Conservation (phyloP, 2,113 vertebrate genomes). For the Phodopus roborovskii region DNA sequence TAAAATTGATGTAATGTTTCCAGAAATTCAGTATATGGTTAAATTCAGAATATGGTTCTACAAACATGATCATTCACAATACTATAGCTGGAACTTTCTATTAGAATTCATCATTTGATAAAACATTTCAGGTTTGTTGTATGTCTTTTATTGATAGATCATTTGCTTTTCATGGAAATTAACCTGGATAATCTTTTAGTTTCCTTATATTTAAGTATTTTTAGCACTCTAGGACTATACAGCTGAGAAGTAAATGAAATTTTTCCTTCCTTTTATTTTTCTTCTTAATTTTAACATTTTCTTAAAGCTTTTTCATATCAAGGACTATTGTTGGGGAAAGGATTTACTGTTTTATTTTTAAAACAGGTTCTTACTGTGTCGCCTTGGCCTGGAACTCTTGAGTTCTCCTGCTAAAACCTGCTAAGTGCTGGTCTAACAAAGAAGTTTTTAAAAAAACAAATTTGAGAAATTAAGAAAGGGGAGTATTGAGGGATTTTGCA, state of each 20-base stretch:
- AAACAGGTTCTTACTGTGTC: not conserved
- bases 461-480: not conserved
- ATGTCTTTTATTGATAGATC: slow-evolving; percentile 27
- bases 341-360: slow-evolving; percentile 30
- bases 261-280: not conserved
- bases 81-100: slow-evolving; percentile 35
- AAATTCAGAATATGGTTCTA: not conserved
- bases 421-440: not conserved
- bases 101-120: slow-evolving; percentile 32
- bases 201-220: not conserved
- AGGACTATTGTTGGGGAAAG: slow-evolving; percentile 4
- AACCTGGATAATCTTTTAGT: not conserved
- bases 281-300: not conserved
- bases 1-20: slow-evolving; percentile 39
- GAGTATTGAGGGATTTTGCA: not conserved
- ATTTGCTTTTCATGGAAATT: not conserved
- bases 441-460: not conserved
- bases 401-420: not conserved
- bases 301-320: slow-evolving; percentile 13
- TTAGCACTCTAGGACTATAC: not conserved
- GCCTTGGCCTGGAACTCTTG: not conserved
- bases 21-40: slow-evolving; percentile 15
- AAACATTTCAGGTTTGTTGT: slow-evolving; percentile 34
- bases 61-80: not conserved
- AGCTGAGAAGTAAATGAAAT: not conserved